Base-by-base conservation (phyloP, 2,113 vertebrate species). In the Notothenia coriiceps region DNA sequence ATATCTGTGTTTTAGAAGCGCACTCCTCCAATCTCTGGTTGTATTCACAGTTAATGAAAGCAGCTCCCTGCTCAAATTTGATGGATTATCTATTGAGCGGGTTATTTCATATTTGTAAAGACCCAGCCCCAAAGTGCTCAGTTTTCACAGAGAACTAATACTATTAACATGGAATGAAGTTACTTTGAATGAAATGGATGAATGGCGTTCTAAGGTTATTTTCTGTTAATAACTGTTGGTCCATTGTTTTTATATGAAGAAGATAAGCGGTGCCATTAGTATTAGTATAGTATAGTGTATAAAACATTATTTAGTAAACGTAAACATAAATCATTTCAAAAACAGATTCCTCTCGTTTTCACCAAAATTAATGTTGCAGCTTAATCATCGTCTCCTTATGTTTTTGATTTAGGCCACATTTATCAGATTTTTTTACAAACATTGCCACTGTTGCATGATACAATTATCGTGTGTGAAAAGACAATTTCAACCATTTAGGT, bases 21-120 rank as follows among this genome's bases (percentile, higher is more conserved):
- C 40, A 65, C 83, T 89, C 85, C 83, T 90, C 83, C 86, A 88
- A 90, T 92, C 85, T 91, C 85, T 80, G 84, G 61, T 82, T 83
- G 79, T 43, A 84, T 57, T 83, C 29, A 6, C 55, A 68, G 51
- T 70, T 4, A 65, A 60, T 56, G 50, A 55, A 77, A 70, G 22
- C 73, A 67, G 61, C 61, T 86, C 51, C 47, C 5, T 8, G 57
- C 66, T 85, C 55, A 35, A 70, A 85, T 43, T 50, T 61, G 55
- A 84, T 25, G 69, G 68, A 65, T 68, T 35, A 56, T 47, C 65
- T 67, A 56, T 64, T 72, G 46, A 76, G 59, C 56, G 10, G 57
- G 55, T 69, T 61, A 22, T 55, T 75, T 79, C 29, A 44, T 25
- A 68, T 63, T 71, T 68, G 43, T 56, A 51, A 52, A 55, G n/a